Base-by-base conservation (phyloP, 2,113 vertebrate genomes). In the Platichthys flesus region DNA sequence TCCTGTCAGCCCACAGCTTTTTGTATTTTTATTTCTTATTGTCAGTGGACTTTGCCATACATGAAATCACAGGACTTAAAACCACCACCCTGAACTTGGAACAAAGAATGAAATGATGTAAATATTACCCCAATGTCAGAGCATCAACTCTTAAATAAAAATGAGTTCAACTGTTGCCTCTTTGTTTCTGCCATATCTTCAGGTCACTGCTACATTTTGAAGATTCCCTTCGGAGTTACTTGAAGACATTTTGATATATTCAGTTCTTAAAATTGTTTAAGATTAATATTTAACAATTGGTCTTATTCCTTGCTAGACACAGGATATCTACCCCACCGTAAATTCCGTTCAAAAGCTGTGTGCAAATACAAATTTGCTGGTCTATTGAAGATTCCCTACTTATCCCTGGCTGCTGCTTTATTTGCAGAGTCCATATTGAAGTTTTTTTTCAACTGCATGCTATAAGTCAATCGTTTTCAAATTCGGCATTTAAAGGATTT, bases 101-200 rank as follows among this genome's bases (percentile, higher is more conserved):
- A 52, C 72, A 63, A 65, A 74, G 18, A 71, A 68, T 74, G 51
- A 45, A 78, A 79, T 71, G 26, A 66, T 90, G 90, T 91, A 89
- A 73, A 91, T 92, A 91, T 67, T 60, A 55, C 42, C 66, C 81
- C 68, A 65, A 76, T 82, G 56, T 90, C 82, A 81, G 78, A 89
- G 76, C 76, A 9, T 76, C 79, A 79, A 77, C 71, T 85, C 79
- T 85, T 74, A 67, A 93, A 93, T 93, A 93, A 93, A 93, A 85
- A 66, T 61, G 76, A 68, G 81, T 81, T 89, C 87, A 77, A 87
- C 83, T 83, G 61, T 85, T 75, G 65, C 35, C 51, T 72, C 20
- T 79, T 71, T 78, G 8, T 84, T 60, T 66, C 8, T 71, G 20
- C 10, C 20, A 2, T 37, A 0, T n/a, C 10, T 37, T 65, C 47